These are phyloP conservation scores for Sminthopsis crassicaudata DNA, from an alignment of 2,113 vertebrate species.

Conservation along the genomic window DNA sequence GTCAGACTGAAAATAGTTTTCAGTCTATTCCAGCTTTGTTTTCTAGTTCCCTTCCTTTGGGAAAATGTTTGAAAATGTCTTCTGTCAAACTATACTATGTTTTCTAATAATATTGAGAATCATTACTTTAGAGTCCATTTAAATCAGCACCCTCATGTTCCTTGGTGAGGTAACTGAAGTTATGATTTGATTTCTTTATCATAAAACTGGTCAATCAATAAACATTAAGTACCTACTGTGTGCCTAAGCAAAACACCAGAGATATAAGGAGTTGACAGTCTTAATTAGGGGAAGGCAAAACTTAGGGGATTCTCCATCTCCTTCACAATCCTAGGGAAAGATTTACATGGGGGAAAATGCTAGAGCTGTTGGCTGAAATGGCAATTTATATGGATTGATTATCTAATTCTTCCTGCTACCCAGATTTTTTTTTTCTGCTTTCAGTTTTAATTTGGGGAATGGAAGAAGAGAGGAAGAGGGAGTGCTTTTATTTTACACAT, in stretches of 20 bases:
- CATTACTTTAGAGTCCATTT: background rate
- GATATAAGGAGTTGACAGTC: background rate
- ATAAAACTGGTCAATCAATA: background rate
- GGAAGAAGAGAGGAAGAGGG: background rate
- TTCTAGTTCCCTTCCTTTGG: background rate
- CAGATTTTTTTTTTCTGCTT: constrained; percentile 5
- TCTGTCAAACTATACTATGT: background rate
- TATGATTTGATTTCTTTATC: constrained; percentile 4
- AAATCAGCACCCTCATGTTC: background rate
- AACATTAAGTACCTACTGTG: background rate
- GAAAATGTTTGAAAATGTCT: background rate
- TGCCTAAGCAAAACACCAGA: background rate
- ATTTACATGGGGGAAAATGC: background rate
- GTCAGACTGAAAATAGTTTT: background rate
- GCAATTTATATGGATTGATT: background rate
- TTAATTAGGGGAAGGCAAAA: background rate
- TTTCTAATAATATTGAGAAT: background rate
- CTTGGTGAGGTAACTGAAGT: background rate
- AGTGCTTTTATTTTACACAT: background rate
- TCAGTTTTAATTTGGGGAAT: background rate
- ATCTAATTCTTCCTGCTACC: background rate
- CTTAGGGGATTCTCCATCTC: background rate
- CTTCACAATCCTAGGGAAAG: background rate
- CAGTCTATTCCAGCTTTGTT: background rate
- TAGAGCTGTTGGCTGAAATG: background rate